These are phyloP conservation scores for Hecatera dysodea DNA, from an alignment of 2,888 invertebrate species.

Conservation along the genomic window DNA sequence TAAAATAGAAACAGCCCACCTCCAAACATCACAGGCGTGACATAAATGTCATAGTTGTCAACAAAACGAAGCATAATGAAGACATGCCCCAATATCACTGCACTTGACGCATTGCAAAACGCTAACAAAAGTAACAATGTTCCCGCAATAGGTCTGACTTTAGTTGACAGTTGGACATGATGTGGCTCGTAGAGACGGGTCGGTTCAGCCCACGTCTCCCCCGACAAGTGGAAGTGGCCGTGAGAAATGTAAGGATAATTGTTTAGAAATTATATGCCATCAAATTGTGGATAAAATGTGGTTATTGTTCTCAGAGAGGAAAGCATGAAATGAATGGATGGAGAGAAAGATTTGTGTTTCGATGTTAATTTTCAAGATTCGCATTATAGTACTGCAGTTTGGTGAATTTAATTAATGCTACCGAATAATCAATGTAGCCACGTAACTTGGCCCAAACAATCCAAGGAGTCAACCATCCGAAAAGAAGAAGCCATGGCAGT, in stretches of 20 bases:
- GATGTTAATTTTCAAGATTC: background rate
- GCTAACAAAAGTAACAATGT: constrained; percentile 52
- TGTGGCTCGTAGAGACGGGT: constrained; percentile 80
- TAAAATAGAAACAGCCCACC: constrained; percentile 4
- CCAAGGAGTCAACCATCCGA: too few species aligned
- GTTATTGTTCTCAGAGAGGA: constrained; percentile 37
- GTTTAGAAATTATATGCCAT: constrained; percentile 54
- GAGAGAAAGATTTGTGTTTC: constrained; percentile 18
- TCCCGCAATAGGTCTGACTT: constrained; percentile 66
- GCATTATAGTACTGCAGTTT: too few species aligned
- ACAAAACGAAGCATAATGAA: constrained; percentile 46
- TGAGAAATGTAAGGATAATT: constrained; percentile 67
- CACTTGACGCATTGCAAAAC: constrained; percentile 53
- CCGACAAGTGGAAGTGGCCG: constrained; percentile 57
- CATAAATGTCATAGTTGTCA: constrained; percentile 38
- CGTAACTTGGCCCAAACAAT: too few species aligned
- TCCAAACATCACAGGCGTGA: constrained; percentile 28
- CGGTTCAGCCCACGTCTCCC: constrained; percentile 70
- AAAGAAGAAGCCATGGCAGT: too few species aligned
- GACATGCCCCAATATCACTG: constrained; percentile 50
- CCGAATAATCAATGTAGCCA: too few species aligned
- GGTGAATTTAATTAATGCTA: too few species aligned
- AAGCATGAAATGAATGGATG: background rate
- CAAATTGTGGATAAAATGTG: constrained; percentile 32
- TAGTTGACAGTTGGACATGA: constrained; percentile 80